Percentiles rank a stretch among this genome's conserved stretches.
These are phyloP conservation scores for Meloidogyne exigua DNA, from an alignment of 1,140 invertebrate genomes.

Conservation along the genomic window DNA sequence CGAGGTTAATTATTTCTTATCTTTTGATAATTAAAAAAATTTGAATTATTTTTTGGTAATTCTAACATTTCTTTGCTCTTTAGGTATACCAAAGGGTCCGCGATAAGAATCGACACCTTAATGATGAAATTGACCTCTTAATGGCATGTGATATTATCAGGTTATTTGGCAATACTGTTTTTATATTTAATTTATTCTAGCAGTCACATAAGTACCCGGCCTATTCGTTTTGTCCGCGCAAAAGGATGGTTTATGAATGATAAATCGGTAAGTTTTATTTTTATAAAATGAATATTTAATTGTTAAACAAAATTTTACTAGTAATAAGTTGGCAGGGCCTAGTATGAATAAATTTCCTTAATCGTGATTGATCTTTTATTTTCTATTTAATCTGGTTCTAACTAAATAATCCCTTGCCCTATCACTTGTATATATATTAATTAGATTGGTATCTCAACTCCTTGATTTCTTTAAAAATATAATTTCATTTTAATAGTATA, in stretches of 20 bases:
- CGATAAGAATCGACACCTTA: slow-evolving; percentile 85
- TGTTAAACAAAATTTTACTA: no score
- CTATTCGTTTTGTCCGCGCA: slow-evolving; percentile 76
- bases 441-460: no score
- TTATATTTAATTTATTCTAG: not conserved
- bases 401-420: no score
- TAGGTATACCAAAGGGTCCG: slow-evolving; percentile 87
- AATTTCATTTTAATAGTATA: not conserved
- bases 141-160: slow-evolving; percentile 70
- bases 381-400: no score
- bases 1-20: no score
- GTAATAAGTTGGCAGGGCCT: no score
- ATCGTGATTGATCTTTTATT: no score
- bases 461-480: not conserved
- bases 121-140: slow-evolving; percentile 92
- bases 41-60: slow-evolving; percentile 90
- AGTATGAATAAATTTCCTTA: no score
- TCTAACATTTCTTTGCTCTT: slow-evolving; percentile 63
- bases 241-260: slow-evolving; percentile 16
- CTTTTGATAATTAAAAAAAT: slow-evolving; percentile 87
- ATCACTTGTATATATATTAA: no score
- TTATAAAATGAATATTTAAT: no score
- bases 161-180: not conserved
- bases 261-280: not conserved
- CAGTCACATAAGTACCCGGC: slow-evolving; percentile 34